Evolutionary conservation across 2,797 vertebrate genomes (phyloP).

Genomic region (Pangasius djambal): DNA sequence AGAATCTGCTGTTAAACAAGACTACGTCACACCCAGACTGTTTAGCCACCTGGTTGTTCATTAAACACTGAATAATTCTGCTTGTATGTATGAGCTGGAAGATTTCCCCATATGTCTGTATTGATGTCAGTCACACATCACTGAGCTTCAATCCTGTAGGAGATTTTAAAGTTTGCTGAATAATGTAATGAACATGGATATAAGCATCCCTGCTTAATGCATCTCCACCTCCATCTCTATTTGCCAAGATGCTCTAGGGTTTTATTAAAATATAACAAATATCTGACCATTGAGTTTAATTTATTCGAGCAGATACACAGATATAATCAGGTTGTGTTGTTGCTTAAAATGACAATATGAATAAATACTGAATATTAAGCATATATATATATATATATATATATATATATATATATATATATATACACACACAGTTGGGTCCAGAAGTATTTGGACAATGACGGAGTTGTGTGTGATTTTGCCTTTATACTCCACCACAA

Average conservation of each 20-base stretch:
- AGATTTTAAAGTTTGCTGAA: neutral
- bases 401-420: no score
- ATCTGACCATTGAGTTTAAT: neutral
- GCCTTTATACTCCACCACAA: no score
- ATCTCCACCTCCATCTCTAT: neutral
- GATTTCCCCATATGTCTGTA: neutral
- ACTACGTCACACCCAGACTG: neutral
- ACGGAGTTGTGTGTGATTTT: no score
- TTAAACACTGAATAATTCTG: constrained; percentile 7
- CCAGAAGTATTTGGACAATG: no score
- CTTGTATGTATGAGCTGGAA: neutral
- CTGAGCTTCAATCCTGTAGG: neutral
- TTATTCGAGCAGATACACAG: neutral
- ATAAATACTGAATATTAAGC: no score
- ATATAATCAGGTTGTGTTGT: no score
- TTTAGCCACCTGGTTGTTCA: constrained; percentile 3
- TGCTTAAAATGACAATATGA: no score
- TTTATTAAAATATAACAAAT: constrained; percentile 2
- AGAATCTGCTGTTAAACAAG: neutral
- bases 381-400: no score
- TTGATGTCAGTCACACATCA: neutral
- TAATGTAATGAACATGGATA: no score
- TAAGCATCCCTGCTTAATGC: neutral
- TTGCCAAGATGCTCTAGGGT: neutral
- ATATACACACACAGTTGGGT: no score